Conservation (phyloP, 2,888 invertebrate species). For the Drosophila quasianomalipes region DNA sequence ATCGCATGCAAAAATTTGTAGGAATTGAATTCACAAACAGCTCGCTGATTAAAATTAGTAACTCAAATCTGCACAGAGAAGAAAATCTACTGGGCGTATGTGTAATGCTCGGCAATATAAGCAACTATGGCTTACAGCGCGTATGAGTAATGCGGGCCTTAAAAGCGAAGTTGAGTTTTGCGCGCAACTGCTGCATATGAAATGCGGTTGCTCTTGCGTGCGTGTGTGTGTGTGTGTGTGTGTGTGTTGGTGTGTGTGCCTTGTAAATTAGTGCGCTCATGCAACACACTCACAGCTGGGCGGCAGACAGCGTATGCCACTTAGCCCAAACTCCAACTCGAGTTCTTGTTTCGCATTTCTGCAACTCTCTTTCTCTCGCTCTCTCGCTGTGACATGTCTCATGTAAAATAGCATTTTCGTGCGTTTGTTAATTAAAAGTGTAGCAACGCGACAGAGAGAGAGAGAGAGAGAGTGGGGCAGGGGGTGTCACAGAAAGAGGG, state of each 20-base stretch:
- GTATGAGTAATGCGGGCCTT: constrained; percentile 14
- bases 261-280: constrained; percentile 51
- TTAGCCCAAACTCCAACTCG: constrained; percentile 33
- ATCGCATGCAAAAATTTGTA: not conserved
- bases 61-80: not conserved
- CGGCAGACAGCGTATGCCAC: constrained; percentile 53
- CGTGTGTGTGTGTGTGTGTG: not conserved
- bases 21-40: not conserved
- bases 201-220: constrained; percentile 39
- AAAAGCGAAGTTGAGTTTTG: constrained; percentile 25
- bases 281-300: constrained; percentile 27
- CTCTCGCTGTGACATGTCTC: constrained; percentile 48
- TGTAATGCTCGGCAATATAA: not conserved
- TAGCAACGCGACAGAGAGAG: constrained; percentile 11
- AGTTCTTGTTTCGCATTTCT: not conserved
- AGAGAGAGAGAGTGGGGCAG: not conserved
- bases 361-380: not conserved
- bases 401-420: constrained; percentile 75
- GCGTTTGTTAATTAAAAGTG: constrained; percentile 81
- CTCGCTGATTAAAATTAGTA: not conserved
- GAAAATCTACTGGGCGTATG: not conserved
- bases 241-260: constrained; percentile 15
- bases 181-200: constrained; percentile 38
- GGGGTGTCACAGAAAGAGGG: constrained; percentile 31
- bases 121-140: not conserved